phyloP scores from a whole-genome alignment of 2,888 invertebrate species.

The Caenorhabditis sp. region DNA sequence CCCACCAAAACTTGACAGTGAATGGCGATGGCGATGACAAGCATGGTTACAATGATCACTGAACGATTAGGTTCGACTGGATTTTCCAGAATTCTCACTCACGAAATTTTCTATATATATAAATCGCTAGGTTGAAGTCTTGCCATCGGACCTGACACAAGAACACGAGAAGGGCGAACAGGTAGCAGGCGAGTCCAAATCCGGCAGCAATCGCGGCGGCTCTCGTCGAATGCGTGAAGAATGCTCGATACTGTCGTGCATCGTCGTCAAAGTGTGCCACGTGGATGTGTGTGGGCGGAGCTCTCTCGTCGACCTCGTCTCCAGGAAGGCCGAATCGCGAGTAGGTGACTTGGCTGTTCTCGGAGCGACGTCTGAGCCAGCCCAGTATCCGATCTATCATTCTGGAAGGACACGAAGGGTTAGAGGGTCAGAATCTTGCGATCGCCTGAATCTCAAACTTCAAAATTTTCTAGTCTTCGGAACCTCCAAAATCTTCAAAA shows the following conservation, averaged over 20 bases:
- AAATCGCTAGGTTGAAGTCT: no score
- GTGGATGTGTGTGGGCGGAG: conserved; percentile 77
- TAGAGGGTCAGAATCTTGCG: no score
- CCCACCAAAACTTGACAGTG: conserved; percentile 74
- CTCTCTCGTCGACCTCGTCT: conserved; percentile 79
- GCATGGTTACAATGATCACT: no score
- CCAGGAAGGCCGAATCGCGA: conserved; percentile 81
- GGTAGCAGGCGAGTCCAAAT: conserved; percentile 76
- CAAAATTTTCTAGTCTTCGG: no score
- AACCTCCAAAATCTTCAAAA: no score
- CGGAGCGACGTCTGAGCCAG: conserved; percentile 77
- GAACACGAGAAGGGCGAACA: conserved; percentile 77
- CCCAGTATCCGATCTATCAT: conserved; percentile 64
- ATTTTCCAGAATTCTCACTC: no score
- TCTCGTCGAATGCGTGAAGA: conserved; percentile 76
- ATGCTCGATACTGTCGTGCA: conserved; percentile 72
- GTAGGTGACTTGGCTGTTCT: conserved; percentile 78
- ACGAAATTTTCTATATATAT: no score
- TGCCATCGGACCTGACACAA: conserved; percentile 83
- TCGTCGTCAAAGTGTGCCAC: conserved; percentile 80
- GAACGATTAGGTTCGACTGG: conserved; percentile 76
- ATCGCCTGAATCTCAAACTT: no score
- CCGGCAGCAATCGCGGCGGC: conserved; percentile 72
- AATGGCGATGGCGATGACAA: conserved; percentile 73
- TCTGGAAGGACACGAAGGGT: no score